Evolutionary conservation across 2,888 invertebrate species (phyloP), one percentile per base, ranked within the genome.

Genomic region (Argynnis bischoffii): DNA sequence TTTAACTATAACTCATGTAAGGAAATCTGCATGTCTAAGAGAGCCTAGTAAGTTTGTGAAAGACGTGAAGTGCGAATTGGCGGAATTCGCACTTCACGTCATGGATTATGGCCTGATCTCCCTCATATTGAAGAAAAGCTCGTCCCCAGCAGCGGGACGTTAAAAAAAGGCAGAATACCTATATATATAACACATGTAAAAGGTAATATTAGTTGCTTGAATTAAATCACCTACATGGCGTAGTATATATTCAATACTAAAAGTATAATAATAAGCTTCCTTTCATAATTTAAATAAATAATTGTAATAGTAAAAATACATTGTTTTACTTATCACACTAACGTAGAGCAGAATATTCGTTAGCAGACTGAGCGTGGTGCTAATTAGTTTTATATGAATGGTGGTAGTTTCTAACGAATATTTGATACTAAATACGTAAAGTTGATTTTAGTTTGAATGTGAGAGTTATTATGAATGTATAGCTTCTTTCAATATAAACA

Each of bases 261-360:
- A 18, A 18, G 51, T 1, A 15, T 6, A 21, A 46, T 41, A 13
- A 41, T 16, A 16, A 11, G 41, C 55, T 56, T 16, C 18, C 21
- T 26, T 26, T 26, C 18, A 14, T 16, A 21, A 18, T 21, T 13
- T 18, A 14, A 16, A 14, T 21, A 21, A 18, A 53, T 16, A 13
- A 21, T 18, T 15, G 15, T 56, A 16, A 41, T 56, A 47, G 46
- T 18, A 26, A 21, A 57, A 21, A 18, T 57, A 47, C 21, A 8
- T 57, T 57, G 21, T 47, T 57, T 47, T 57, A 57, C 57, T 57
- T 26, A 48, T 59, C 59, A n/a, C n/a, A 18, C 26, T 59, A 59
- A 59, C 48, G 59, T 48, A 26, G 48, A n/a, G 47, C 59, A 13
- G 48, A 26, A 48, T 26, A 59, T 47, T 48, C 47, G 59, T 48